Percentiles rank a stretch among this genome's conserved stretches.
Conservation (phyloP, 2,888 invertebrate genomes). For the Meghimatium bilineatum region DNA sequence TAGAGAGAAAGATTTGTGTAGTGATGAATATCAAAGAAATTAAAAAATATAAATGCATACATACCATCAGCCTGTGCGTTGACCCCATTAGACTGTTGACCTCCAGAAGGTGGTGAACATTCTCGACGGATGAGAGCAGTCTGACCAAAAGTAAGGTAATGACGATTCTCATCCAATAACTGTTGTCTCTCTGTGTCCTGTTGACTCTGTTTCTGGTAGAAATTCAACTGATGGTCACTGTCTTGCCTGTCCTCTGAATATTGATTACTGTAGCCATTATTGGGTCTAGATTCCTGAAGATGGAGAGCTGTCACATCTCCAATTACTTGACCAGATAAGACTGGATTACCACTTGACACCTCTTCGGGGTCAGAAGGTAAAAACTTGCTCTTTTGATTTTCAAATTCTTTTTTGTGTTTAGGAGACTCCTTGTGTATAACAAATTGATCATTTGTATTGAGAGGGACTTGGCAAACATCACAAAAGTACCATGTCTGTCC, state of each 20-base stretch:
- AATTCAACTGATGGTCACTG: neutral
- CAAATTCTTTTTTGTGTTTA: conserved; percentile 54
- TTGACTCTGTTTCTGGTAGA: neutral
- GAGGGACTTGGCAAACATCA: conserved; percentile 58
- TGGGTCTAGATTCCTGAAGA: neutral
- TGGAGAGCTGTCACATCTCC: too few relatives aligned
- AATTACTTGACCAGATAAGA: neutral
- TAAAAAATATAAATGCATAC: neutral
- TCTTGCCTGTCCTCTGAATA: neutral
- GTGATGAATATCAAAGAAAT: too few relatives aligned
- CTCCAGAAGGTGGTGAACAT: neutral
- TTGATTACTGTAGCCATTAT: neutral
- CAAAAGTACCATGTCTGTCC: conserved; percentile 57
- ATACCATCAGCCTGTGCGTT: neutral
- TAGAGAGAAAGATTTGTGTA: too few relatives aligned
- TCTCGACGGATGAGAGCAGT: conserved; percentile 1
- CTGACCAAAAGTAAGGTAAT: conserved; percentile 16
- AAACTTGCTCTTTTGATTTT: conserved; percentile 16
- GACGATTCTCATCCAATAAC: conserved; percentile 4
- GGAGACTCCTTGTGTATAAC: conserved; percentile 57
- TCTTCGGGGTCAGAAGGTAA: neutral
- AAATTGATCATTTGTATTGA: conserved; percentile 61
- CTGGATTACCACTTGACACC: too few relatives aligned
- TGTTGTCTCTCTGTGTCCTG: neutral
- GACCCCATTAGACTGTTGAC: neutral